Evolutionary conservation across 2,888 invertebrate genomes (phyloP).

Genomic region (Pandemis heparana): DNA sequence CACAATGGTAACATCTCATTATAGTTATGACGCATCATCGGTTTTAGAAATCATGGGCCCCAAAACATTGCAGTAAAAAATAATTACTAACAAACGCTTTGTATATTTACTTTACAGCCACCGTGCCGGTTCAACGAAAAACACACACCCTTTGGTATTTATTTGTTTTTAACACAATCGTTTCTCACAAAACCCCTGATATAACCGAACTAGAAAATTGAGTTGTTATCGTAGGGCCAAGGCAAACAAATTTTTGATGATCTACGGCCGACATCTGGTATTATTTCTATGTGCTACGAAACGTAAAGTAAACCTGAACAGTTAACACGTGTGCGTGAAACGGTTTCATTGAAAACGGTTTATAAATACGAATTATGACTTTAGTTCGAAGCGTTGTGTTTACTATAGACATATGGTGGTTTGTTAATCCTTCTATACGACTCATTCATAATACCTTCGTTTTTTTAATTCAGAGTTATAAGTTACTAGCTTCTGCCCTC

Average conservation of each 20-base stretch:
- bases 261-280: constrained; percentile 63
- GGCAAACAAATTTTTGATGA: constrained; percentile 69
- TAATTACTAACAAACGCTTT: constrained; percentile 4
- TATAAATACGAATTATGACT: constrained; percentile 35
- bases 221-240: constrained; percentile 65
- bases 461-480: neutral
- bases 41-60: neutral
- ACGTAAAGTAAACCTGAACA: constrained; percentile 63
- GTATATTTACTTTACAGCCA: constrained; percentile 39
- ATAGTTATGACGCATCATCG: neutral
- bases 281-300: constrained; percentile 67
- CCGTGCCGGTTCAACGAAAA: constrained; percentile 44
- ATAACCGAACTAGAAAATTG: constrained; percentile 43
- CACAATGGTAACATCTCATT: constrained; percentile 8
- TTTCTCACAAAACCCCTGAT: constrained; percentile 57
- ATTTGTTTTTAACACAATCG: constrained; percentile 62
- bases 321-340: constrained; percentile 56
- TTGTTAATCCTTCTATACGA: constrained; percentile 15
- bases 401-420: constrained; percentile 31
- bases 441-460: constrained; percentile 1
- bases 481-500: too few relatives aligned
- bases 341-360: constrained; percentile 38
- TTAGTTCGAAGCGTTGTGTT: constrained; percentile 24
- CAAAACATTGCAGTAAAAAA: neutral
- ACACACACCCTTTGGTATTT: constrained; percentile 42